Evolutionary conservation across 92 coral and sea anemone genomes (phyloP).

Genomic region (Palythoa heliodiscus): DNA sequence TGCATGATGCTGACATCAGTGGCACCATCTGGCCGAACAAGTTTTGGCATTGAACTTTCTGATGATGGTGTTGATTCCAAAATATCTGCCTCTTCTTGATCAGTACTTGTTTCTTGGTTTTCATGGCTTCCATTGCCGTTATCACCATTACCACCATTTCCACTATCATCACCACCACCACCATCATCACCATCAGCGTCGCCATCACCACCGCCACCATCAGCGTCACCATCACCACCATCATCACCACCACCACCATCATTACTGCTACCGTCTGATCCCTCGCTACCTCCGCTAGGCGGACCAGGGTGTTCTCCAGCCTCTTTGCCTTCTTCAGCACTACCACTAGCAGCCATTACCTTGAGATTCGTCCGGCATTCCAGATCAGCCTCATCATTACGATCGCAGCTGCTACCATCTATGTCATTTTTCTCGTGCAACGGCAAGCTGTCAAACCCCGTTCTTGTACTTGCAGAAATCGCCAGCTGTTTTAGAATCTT

Average conservation of each 20-base stretch:
- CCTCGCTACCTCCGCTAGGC: background rate
- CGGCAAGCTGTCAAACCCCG: background rate
- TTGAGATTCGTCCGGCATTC: background rate
- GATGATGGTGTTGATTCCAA: slow-evolving; percentile 24
- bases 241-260: slow-evolving; percentile 51
- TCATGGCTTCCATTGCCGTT: slow-evolving; percentile 62
- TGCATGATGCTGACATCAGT: slow-evolving; percentile 23
- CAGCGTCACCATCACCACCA: slow-evolving; percentile 42
- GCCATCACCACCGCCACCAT: slow-evolving; percentile 44
- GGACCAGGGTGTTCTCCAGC: background rate
- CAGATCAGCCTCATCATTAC: background rate
- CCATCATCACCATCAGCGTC: slow-evolving; percentile 29
- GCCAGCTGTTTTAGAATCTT: slow-evolving; percentile 57
- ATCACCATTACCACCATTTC: slow-evolving; percentile 37
- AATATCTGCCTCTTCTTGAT: slow-evolving; percentile 10
- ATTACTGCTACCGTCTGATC: slow-evolving; percentile 21
- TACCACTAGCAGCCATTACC: slow-evolving; percentile 23
- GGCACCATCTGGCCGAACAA: slow-evolving; percentile 16
- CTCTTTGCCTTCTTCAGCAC: slow-evolving; percentile 27
- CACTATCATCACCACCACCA: slow-evolving; percentile 38
- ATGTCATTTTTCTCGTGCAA: slow-evolving; percentile 7
- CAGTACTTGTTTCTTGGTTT: slow-evolving; percentile 39
- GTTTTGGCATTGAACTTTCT: slow-evolving; percentile 24
- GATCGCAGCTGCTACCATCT: background rate
- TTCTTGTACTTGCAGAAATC: slow-evolving; percentile 36